phyloP scores from a whole-genome alignment of 2,113 vertebrate genomes.

The Zosterops lateralis region DNA sequence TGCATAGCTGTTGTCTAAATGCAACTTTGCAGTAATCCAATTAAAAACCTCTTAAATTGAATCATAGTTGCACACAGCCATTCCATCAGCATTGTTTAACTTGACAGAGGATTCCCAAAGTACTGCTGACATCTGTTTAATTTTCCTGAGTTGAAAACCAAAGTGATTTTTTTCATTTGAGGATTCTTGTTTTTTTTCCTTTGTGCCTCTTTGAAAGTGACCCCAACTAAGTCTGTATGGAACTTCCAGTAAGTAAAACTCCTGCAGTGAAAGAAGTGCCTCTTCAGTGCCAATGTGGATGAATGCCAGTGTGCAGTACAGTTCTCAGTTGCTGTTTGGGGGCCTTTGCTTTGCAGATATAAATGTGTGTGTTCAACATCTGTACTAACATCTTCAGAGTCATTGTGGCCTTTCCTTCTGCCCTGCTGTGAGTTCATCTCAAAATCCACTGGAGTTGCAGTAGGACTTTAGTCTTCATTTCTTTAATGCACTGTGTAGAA shows the following conservation, averaged over 20 bases:
- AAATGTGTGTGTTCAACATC: neutral
- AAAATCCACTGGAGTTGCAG: neutral
- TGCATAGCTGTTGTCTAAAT: neutral
- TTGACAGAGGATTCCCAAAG: neutral
- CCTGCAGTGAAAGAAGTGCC: neutral
- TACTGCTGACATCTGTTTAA: neutral
- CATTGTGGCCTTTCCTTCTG: neutral
- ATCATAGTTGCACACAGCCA: neutral
- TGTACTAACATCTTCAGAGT: neutral
- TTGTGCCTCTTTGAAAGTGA: neutral
- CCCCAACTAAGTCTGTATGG: neutral
- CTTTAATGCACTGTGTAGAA: neutral
- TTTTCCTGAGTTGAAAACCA: neutral
- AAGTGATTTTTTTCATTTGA: neutral
- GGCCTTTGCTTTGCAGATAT: neutral
- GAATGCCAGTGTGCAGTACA: neutral
- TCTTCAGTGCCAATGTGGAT: neutral
- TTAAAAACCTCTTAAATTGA: slow-evolving; percentile 11
- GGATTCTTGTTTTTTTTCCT: neutral
- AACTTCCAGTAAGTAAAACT: neutral
- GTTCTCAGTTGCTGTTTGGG: neutral
- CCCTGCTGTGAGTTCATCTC: neutral
- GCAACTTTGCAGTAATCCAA: slow-evolving; percentile 1
- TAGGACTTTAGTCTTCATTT: neutral
- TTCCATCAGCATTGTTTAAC: neutral